These are phyloP conservation scores for Choloepus didactylus DNA, from an alignment of 2,797 vertebrate genomes.

Conservation along the genomic window DNA sequence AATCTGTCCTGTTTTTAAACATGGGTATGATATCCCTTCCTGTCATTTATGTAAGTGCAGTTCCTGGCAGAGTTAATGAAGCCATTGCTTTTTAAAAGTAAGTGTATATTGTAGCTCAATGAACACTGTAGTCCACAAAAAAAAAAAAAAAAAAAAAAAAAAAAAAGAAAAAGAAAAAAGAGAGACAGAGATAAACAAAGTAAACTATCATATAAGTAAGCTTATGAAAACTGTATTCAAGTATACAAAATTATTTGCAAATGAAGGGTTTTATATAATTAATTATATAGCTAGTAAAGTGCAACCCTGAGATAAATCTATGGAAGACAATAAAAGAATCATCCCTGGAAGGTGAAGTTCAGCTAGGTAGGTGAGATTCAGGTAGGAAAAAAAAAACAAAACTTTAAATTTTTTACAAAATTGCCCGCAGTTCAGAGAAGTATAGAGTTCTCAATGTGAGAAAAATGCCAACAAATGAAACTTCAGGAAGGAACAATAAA, in stretches of 20 bases:
- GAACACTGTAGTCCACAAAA: background rate
- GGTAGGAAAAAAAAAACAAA: constrained; percentile 31
- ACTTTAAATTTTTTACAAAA: constrained; percentile 49
- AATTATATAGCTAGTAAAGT: constrained; percentile 58
- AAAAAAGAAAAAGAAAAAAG: too few relatives aligned
- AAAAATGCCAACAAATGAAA: constrained; percentile 75
- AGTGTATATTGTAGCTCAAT: background rate
- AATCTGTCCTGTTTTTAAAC: background rate
- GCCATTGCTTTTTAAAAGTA: background rate
- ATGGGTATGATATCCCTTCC: background rate
- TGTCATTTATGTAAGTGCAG: background rate
- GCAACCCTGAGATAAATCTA: constrained; percentile 5
- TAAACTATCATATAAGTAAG: background rate
- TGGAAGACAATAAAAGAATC: constrained; percentile 31
- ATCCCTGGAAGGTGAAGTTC: constrained; percentile 67
- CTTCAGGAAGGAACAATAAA: constrained; percentile 77
- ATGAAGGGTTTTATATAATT: constrained; percentile 14
- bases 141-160: background rate
- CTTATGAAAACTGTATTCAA: constrained; percentile 5
- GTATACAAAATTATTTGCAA: background rate
- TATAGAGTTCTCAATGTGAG: constrained; percentile 59
- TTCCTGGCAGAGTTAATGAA: background rate
- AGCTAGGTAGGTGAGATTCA: constrained; percentile 50
- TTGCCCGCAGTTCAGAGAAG: constrained; percentile 31
- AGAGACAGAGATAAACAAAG: background rate